Percentiles rank a stretch among this genome's conserved stretches.
Conservation (phyloP, 2,797 vertebrate genomes). For the Phalloptychus januarius region DNA sequence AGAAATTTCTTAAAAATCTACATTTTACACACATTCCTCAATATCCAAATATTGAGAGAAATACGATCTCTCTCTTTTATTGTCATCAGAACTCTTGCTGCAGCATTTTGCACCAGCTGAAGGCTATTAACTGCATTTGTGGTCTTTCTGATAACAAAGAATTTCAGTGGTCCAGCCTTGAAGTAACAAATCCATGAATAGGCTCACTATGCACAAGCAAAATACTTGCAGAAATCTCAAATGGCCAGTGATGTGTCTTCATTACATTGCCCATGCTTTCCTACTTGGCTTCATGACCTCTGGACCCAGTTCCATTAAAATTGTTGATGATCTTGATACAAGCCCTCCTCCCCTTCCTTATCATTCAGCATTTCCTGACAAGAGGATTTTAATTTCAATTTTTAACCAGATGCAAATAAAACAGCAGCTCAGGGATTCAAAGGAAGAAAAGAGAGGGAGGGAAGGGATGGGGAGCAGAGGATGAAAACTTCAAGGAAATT, state of each 20-base stretch:
- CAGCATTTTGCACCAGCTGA: background rate
- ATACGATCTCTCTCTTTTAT: background rate
- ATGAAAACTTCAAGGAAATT: constrained; percentile 77
- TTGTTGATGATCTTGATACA: constrained; percentile 70
- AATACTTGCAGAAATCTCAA: background rate
- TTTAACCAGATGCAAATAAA: constrained; percentile 82
- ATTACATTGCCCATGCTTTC: constrained; percentile 70
- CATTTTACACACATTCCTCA: background rate
- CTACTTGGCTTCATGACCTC: constrained; percentile 66
- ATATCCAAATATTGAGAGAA: background rate
- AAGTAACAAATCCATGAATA: background rate
- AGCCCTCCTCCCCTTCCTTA: constrained; percentile 33
- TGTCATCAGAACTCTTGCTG: background rate
- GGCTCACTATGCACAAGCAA: background rate
- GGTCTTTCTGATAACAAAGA: background rate
- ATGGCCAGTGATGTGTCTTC: constrained; percentile 45
- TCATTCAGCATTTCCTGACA: constrained; percentile 71
- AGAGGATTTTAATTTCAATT: constrained; percentile 74
- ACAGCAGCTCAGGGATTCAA: constrained; percentile 77
- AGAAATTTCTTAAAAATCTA: background rate
- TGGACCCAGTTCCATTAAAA: constrained; percentile 75
- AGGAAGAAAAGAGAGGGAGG: constrained; percentile 56
- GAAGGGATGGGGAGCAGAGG: constrained; percentile 62
- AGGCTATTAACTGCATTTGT: background rate
- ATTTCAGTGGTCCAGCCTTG: background rate